phyloP scores from a whole-genome alignment of 2,797 vertebrate genomes.

The Ctenopoma multispine region DNA sequence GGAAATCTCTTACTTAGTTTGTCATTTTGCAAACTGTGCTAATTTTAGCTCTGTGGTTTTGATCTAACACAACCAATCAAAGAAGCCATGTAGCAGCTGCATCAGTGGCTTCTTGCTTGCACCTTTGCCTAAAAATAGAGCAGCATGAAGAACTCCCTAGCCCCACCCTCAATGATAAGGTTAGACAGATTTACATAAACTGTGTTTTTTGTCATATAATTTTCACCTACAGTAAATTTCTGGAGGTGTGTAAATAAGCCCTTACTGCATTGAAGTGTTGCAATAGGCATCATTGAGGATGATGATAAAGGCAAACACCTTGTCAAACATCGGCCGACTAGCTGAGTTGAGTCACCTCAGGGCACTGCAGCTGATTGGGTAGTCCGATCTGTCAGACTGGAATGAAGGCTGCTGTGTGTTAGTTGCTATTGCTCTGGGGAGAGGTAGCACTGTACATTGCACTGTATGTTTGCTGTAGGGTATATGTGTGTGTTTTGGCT shows the following conservation, averaged over 20 bases:
- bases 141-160: slow-evolving; percentile 23
- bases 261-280: background rate
- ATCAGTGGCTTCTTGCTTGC: slow-evolving; percentile 53
- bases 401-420: slow-evolving; percentile 38
- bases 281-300: slow-evolving; percentile 13
- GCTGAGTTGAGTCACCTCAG: slow-evolving; percentile 58
- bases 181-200: slow-evolving; percentile 35
- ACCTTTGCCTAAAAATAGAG: slow-evolving; percentile 68
- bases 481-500: slow-evolving; percentile 44
- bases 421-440: slow-evolving; percentile 17
- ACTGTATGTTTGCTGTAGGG: slow-evolving; percentile 29
- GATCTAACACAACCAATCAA: slow-evolving; percentile 29
- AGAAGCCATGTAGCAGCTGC: slow-evolving; percentile 43
- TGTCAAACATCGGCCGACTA: slow-evolving; percentile 39
- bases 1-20: slow-evolving; percentile 2
- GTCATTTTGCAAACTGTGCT: slow-evolving; percentile 17
- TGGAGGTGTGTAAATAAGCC: background rate
- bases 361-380: slow-evolving; percentile 55
- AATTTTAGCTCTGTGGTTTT: slow-evolving; percentile 36
- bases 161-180: slow-evolving; percentile 39
- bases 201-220: slow-evolving; percentile 3
- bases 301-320: slow-evolving; percentile 62
- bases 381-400: slow-evolving; percentile 39
- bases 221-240: background rate
- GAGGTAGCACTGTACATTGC: slow-evolving; percentile 33